phyloP scores from a whole-genome alignment of 2,888 invertebrate genomes.

The Nemotelus pantherinus region DNA sequence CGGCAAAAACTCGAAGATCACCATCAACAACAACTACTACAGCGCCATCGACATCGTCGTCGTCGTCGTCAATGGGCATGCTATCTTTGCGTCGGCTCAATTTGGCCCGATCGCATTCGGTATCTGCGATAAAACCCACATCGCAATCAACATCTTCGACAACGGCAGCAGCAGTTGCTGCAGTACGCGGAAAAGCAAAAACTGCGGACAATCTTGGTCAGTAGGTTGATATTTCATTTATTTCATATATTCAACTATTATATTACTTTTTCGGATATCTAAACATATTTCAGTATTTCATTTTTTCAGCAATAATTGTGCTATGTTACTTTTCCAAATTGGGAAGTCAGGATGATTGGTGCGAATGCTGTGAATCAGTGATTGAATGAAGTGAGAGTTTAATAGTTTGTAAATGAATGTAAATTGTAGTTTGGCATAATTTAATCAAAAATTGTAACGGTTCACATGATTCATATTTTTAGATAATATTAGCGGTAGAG shows the following conservation, averaged over 20 bases:
- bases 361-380: no score
- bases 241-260: conserved; percentile 7
- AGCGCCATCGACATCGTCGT: background rate
- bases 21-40: conserved; percentile 5
- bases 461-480: no score
- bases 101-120: conserved; percentile 33
- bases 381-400: no score
- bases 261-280: conserved; percentile 10
- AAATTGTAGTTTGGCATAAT: no score
- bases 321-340: no score
- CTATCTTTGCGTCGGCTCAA: conserved; percentile 12
- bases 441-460: no score
- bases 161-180: background rate
- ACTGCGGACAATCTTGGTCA: conserved; percentile 36
- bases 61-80: conserved; percentile 24
- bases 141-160: conserved; percentile 23
- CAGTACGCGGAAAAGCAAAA: background rate
- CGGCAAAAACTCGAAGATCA: conserved; percentile 21
- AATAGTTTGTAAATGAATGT: no score
- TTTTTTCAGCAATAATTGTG: no score
- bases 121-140: conserved; percentile 23
- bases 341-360: no score
- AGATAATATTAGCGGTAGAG: no score
- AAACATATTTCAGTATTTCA: no score
- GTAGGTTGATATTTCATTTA: conserved; percentile 40